Percentiles rank a stretch among this genome's conserved stretches.
phyloP scores from a whole-genome alignment of 2,888 invertebrate genomes.

The Ceriagrion tenellum region DNA sequence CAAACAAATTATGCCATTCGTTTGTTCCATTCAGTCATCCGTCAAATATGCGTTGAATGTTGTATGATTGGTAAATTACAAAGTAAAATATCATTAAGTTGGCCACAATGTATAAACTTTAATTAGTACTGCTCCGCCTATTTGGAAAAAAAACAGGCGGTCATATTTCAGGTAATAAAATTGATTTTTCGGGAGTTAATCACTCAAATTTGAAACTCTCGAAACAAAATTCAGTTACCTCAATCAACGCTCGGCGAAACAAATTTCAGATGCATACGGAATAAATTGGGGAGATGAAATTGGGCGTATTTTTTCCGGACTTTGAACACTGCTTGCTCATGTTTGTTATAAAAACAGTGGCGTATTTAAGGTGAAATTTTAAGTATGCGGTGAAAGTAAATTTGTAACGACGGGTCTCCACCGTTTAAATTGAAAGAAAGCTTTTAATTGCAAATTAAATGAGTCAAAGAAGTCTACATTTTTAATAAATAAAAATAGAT shows the following conservation, averaged over 20 bases:
- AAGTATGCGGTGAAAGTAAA: not conserved
- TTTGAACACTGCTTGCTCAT: not conserved
- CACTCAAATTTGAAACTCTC: not conserved
- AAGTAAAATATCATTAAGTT: not conserved
- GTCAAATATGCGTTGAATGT: too few species aligned
- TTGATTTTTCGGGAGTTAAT: not conserved
- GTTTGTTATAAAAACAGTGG: not conserved
- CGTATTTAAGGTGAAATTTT: not conserved
- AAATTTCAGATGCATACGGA: not conserved
- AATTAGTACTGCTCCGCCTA: not conserved
- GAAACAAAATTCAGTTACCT: not conserved
- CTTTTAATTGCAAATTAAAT: too few species aligned
- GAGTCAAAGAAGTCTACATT: too few species aligned
- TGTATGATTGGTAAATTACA: too few species aligned
- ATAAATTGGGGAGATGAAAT: not conserved
- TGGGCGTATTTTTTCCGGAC: not conserved
- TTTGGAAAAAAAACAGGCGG: not conserved
- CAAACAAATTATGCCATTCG: too few species aligned
- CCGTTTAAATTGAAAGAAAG: too few species aligned
- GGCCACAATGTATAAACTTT: not conserved
- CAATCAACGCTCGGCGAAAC: not conserved
- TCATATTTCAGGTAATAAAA: not conserved
- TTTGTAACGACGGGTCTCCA: not conserved
- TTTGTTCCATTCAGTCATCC: too few species aligned
- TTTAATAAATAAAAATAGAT: too few species aligned